These are phyloP conservation scores for Poeciliopsis presidionis DNA, from an alignment of 2,797 vertebrate genomes.

Conservation along the genomic window DNA sequence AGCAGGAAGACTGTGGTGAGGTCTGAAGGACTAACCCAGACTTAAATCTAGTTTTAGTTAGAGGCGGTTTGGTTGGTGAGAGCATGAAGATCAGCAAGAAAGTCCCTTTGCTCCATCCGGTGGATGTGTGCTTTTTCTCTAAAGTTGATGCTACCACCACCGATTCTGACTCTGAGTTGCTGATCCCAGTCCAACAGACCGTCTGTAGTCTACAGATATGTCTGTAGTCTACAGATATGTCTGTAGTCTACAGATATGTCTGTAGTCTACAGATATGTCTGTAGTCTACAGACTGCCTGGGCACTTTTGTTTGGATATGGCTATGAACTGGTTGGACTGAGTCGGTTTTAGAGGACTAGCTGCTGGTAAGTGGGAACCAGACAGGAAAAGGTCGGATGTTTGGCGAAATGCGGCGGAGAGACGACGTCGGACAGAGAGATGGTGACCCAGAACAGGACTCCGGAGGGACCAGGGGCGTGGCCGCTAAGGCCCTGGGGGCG, in stretches of 20 bases:
- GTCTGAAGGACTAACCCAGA: constrained; percentile 8
- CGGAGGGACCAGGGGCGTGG: constrained; percentile 34
- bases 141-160: not conserved
- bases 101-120: not conserved
- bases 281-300: not conserved
- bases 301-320: not conserved
- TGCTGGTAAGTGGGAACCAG: constrained; percentile 13
- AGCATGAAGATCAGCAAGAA: not conserved
- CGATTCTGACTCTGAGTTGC: not conserved
- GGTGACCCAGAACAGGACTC: constrained; percentile 26
- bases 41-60: too few species aligned
- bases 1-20: constrained; percentile 27
- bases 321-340: constrained; percentile 1
- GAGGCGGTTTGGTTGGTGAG: not conserved
- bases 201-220: too few species aligned
- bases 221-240: not conserved
- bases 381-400: constrained; percentile 2
- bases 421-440: constrained; percentile 33
- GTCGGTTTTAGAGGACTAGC: not conserved
- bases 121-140: constrained; percentile 1
- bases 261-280: too few species aligned
- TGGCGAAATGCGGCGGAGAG: constrained; percentile 25
- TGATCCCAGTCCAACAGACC: not conserved
- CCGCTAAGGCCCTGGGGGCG: constrained; percentile 45
- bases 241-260: too few species aligned